Evolutionary conservation across 2,888 invertebrate genomes (phyloP), one percentile per base, ranked within the genome.

Genomic region (Xiphydria camelus): DNA sequence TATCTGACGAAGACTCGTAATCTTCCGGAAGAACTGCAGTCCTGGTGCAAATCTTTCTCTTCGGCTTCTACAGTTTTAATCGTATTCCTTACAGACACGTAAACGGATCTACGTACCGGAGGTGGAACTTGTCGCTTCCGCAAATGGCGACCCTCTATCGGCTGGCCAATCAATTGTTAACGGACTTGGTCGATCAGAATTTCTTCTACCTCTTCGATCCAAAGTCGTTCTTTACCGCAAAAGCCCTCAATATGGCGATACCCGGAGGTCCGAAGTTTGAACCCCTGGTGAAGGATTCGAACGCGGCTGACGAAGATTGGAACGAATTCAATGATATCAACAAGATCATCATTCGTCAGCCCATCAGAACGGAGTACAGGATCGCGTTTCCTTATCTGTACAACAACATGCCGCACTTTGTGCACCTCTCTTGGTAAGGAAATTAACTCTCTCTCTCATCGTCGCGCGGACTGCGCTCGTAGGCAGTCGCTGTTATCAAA

Each of bases 281-380:
- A 75, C 99, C 99, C 0, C 79, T 99, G 4, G 95, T 99, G 12
- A 99, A 99, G 70, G 99, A 99, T 76, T 91, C 94, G 64, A 95
- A 94, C 66, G 89, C 94, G 40, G 94, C 89, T 1, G 99, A 99
- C 79, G 99, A 99, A 79, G 99, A 99, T 76, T 99, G 99, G 99
- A 99, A 99, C 78, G 99, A 99, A 78, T 99, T 99, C 70, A 99
- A 99, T 79, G 99, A 99, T 70, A 99, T 99, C 61, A 99, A 99
- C 77, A 99, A 99, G 79, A 98, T 99, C 64, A 99, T 99, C 54
- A 99, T 99, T 61, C 83, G 99, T 5, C 98, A 99, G 70, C 98
- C 98, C 2, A 93, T 99, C 58, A 84, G 99, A 53, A 99, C 99
- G 0, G 99, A 99, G 77, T 99, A 99, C 76, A 85, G 99, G 59